Percentiles rank a stretch among this genome's conserved stretches.
Evolutionary conservation across 2,888 invertebrate genomes (phyloP).

Genomic region (Drosophila mettleri): DNA sequence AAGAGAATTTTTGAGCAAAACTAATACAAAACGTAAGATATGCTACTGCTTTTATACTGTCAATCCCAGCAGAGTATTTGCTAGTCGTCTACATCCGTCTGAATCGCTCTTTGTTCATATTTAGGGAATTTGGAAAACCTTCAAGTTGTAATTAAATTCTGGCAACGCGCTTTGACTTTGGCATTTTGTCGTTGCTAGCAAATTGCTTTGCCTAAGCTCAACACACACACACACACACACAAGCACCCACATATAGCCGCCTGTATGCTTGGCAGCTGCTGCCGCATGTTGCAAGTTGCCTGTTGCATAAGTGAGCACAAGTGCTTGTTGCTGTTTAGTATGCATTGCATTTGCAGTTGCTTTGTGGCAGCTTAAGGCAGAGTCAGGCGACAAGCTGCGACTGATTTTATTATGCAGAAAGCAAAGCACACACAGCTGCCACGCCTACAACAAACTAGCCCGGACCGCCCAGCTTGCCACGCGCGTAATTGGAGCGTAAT

Average conservation of each 20-base stretch:
- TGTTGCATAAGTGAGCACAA: constrained; percentile 57
- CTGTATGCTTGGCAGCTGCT: constrained; percentile 2
- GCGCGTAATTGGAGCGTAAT: constrained; percentile 77
- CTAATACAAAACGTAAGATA: too few relatives aligned
- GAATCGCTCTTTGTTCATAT: neutral
- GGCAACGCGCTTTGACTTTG: constrained; percentile 15
- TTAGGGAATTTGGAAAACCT: constrained; percentile 43
- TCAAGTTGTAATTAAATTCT: constrained; percentile 74
- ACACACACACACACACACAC: constrained; percentile 7
- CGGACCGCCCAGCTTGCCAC: neutral
- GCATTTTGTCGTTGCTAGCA: constrained; percentile 19
- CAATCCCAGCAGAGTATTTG: constrained; percentile 3
- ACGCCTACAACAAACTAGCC: neutral
- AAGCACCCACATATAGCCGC: neutral
- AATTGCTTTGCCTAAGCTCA: constrained; percentile 38
- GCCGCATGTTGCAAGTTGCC: constrained; percentile 22
- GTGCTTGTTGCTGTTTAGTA: constrained; percentile 57
- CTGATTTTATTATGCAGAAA: constrained; percentile 75
- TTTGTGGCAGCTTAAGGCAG: constrained; percentile 54
- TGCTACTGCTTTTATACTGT: too few relatives aligned
- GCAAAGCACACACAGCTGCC: constrained; percentile 41
- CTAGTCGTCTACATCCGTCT: neutral
- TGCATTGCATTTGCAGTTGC: constrained; percentile 70
- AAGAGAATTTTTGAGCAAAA: too few relatives aligned
- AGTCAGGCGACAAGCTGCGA: constrained; percentile 48